These are phyloP conservation scores for Leptopilina syphax DNA, from an alignment of 2,888 invertebrate genomes.

Conservation along the genomic window DNA sequence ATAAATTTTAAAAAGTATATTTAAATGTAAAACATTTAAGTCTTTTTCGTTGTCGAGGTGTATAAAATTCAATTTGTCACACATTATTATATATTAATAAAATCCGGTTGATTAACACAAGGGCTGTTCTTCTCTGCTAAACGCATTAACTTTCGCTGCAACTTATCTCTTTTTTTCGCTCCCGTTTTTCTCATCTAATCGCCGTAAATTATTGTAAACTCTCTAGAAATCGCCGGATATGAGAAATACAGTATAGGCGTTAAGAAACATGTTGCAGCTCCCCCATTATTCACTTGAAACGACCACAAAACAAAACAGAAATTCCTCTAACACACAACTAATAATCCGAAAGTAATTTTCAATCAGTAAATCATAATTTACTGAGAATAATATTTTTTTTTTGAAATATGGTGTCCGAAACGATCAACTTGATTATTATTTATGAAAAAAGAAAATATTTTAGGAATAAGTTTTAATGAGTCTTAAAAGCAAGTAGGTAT, in stretches of 20 bases:
- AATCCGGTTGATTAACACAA: not conserved
- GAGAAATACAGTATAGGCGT: constrained; percentile 60
- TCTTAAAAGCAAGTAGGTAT: too few species aligned
- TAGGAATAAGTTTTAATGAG: too few species aligned
- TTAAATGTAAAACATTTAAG: too few species aligned
- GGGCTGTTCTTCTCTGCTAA: not conserved
- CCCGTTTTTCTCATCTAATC: constrained; percentile 18
- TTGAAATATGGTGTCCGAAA: not conserved
- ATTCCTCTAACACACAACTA: not conserved
- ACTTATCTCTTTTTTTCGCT: constrained; percentile 19
- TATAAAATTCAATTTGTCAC: too few species aligned
- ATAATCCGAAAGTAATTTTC: constrained; percentile 22
- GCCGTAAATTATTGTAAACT: constrained; percentile 37
- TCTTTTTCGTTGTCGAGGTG: too few species aligned
- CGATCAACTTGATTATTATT: not conserved
- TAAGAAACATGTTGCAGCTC: constrained; percentile 42
- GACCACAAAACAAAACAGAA: constrained; percentile 17
- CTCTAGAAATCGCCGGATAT: constrained; percentile 67
- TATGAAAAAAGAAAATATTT: not conserved
- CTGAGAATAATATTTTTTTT: not conserved
- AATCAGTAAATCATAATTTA: constrained; percentile 20
- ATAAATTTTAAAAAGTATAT: too few species aligned
- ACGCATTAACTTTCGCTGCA: constrained; percentile 24
- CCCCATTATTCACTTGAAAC: constrained; percentile 22
- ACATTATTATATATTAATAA: too few species aligned